Base-by-base conservation (phyloP, 2,888 invertebrate species). In the Noctuana brunneofusca region DNA sequence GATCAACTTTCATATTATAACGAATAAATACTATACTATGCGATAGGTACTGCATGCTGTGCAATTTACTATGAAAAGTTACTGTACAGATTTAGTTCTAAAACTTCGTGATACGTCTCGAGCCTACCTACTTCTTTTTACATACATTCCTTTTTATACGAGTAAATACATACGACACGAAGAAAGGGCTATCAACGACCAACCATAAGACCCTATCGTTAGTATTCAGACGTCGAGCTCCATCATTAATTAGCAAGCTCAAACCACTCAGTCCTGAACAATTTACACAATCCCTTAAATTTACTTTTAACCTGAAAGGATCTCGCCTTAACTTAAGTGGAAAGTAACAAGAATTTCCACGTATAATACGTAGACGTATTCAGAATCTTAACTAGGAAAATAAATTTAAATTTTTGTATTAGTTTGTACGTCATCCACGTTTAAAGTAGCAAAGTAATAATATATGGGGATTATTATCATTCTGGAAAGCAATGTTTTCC, bases 171-270 rank as follows among this genome's bases (percentile, higher is more conserved):
- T n/a, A n/a, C n/a, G n/a, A n/a, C n/a, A n/a, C n/a, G n/a, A 27
- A 5, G 27, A 27, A 27, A 27, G 27, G 27, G 8, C 8, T 27
- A 27, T 8, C n/a, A n/a, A 27, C 11, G 24, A 16, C 8, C 41
- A 4, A 4, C 58, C 52, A 64, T 63, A 66, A 67, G n/a, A 58
- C 63, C 66, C 75, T 73, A 75, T 79, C 82, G 84, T 87, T 85
- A 85, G 83, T 83, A 86, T 86, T 85, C 84, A n/a, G 70, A 72
- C 70, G 73, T 74, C 72, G 76, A 72, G 74, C 75, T 78, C 77
- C 81, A 84, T 81, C 83, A 86, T 86, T 86, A 83, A 86, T 84
- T 86, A 83, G 78, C 72, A 68, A 81, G 81, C 80, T 83, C 81
- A 74, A 76, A 78, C 78, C 77, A 80, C 75, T 80, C 79, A 74